Conservation (phyloP, 2,888 invertebrate species). For the Andricus quercusramuli region DNA sequence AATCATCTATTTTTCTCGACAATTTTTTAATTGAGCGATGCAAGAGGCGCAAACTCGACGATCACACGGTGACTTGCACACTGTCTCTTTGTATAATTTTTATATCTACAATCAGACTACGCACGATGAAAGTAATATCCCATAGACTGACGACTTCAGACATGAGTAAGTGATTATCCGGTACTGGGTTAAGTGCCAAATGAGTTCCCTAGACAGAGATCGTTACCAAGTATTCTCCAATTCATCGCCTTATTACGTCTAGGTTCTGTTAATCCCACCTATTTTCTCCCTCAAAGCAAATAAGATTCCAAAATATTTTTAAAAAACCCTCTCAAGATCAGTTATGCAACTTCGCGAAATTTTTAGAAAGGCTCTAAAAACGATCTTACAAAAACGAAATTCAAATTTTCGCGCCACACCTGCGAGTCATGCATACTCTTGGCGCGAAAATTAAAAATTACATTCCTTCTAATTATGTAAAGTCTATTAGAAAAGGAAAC, state of each 20-base stretch:
- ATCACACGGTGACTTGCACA: neutral
- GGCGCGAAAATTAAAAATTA: neutral
- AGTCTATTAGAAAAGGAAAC: neutral
- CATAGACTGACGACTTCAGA: conserved; percentile 3
- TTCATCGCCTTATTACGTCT: neutral
- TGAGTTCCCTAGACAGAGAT: conserved; percentile 1
- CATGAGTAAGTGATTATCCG: conserved; percentile 21
- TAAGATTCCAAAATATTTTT: too few relatives aligned
- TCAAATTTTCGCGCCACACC: neutral
- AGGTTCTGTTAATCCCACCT: neutral
- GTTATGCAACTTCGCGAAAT: neutral
- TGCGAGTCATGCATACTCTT: neutral
- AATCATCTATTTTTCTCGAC: neutral
- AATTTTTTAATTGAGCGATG: conserved; percentile 5
- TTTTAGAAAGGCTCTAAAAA: too few relatives aligned
- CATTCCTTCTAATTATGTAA: neutral
- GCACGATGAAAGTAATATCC: conserved; percentile 14
- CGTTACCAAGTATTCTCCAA: neutral
- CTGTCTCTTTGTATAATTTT: conserved; percentile 9
- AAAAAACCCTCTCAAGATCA: neutral
- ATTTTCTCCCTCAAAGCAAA: too few relatives aligned
- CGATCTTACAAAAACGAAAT: neutral
- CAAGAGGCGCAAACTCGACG: conserved; percentile 3
- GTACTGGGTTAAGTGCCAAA: neutral
- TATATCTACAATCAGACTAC: neutral